Evolutionary conservation across 35 echinoderm and acorn worm genomes (phyloP).

Genomic region (Holothuria glaberrima): DNA sequence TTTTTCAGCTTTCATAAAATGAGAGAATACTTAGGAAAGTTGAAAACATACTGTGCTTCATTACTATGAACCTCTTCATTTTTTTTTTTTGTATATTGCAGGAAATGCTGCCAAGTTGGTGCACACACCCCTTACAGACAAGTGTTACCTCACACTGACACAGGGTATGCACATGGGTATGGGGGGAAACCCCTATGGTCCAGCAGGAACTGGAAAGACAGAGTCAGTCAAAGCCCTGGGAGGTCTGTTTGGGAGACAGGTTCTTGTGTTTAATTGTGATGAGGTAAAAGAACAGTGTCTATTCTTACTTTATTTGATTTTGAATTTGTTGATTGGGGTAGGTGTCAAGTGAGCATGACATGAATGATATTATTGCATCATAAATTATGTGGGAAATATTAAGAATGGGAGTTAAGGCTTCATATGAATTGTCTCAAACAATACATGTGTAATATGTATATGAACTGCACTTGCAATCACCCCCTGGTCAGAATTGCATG

Average conservation of each 20-base stretch:
- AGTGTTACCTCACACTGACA: conserved; percentile 98
- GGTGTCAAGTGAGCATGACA: background rate
- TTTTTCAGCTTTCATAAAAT: too few species aligned
- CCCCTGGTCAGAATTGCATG: too few species aligned
- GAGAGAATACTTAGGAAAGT: too few species aligned
- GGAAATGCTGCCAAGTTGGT: conserved; percentile 99
- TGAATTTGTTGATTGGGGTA: background rate
- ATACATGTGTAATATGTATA: too few species aligned
- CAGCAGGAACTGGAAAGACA: conserved; percentile 93
- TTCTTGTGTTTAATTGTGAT: conserved; percentile 99
- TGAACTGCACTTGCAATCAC: too few species aligned
- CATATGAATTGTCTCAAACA: too few species aligned
- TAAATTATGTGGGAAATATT: background rate
- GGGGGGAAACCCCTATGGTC: conserved; percentile 98
- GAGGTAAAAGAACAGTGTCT: conserved; percentile 65
- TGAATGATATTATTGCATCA: background rate
- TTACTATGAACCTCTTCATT: too few species aligned
- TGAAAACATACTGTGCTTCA: too few species aligned
- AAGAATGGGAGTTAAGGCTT: background rate
- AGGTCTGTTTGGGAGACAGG: conserved; percentile 96
- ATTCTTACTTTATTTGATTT: background rate
- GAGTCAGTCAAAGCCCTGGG: conserved; percentile 93
- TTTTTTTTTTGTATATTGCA: conserved; percentile 20
- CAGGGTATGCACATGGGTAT: conserved; percentile 99
- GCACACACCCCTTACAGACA: conserved; percentile 98